Conservation (phyloP, 1,140 invertebrate species). For the Pollicipes pollicipes region DNA sequence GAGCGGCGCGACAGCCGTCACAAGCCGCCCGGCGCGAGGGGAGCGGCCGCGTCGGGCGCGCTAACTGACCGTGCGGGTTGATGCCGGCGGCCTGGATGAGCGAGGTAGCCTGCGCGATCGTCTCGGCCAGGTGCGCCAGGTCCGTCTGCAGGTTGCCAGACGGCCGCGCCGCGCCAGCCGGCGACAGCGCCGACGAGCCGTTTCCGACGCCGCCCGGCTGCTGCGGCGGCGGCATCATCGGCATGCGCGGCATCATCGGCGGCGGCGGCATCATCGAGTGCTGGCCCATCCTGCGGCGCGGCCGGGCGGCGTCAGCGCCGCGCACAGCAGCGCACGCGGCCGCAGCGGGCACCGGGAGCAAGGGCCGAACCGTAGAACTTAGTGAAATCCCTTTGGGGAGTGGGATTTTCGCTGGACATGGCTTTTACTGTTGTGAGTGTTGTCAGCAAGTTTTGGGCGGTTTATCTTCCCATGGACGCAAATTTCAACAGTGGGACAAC, state of each 20-base stretch:
- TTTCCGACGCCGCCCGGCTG: slow-evolving; percentile 6
- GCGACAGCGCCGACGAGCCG: not conserved
- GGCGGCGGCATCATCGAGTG: slow-evolving; percentile 15
- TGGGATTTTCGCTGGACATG: too few relatives aligned
- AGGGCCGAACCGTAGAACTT: too few relatives aligned
- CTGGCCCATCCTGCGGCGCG: slow-evolving; percentile 13
- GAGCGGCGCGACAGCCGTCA: too few relatives aligned
- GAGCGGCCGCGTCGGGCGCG: too few relatives aligned
- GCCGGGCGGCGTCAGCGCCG: too few relatives aligned
- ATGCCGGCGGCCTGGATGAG: slow-evolving; percentile 45
- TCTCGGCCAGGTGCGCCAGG: slow-evolving; percentile 43
- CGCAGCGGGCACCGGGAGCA: too few relatives aligned
- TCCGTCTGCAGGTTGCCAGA: slow-evolving; percentile 26
- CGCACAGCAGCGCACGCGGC: slow-evolving; percentile 10
- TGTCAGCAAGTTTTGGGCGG: too few relatives aligned
- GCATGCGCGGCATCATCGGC: slow-evolving; percentile 12
- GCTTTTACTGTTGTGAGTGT: too few relatives aligned
- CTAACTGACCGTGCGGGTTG: slow-evolving; percentile 21
- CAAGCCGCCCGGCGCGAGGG: too few relatives aligned
- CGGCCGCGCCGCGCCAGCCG: slow-evolving; percentile 4
- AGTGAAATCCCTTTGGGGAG: too few relatives aligned
- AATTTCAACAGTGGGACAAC: too few relatives aligned
- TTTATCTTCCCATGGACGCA: too few relatives aligned
- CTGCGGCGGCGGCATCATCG: slow-evolving; percentile 16
- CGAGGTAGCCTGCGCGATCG: slow-evolving; percentile 46